Conservation (phyloP, 1,140 invertebrate species). For the Brachionus rubens region DNA sequence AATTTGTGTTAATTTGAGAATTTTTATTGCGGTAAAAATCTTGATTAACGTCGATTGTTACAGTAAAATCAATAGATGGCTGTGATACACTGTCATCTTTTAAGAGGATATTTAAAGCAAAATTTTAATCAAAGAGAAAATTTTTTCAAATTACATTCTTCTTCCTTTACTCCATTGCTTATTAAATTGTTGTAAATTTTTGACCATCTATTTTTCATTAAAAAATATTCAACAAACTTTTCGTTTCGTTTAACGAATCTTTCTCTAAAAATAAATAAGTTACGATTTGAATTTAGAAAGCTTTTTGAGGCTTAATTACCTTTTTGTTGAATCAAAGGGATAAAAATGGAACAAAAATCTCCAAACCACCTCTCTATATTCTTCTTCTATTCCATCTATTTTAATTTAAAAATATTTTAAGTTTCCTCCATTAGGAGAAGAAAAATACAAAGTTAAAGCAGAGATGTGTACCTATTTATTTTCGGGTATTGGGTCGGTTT, state of each 20-base stretch:
- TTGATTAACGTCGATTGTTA: not conserved
- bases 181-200: slow-evolving; percentile 12
- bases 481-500: no score
- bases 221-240: slow-evolving; percentile 3
- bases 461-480: no score
- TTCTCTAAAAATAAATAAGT: slow-evolving; percentile 24
- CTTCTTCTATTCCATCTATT: slow-evolving; percentile 7
- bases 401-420: no score
- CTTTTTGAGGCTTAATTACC: not conserved
- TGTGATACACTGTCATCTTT: not conserved
- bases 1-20: not conserved
- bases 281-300: not conserved
- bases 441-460: no score
- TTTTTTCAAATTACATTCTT: slow-evolving; percentile 5
- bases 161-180: not conserved
- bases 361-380: slow-evolving; percentile 1
- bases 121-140: not conserved
- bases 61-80: not conserved
- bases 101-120: not conserved
- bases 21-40: not conserved
- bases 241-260: slow-evolving; percentile 32
- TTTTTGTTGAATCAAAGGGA: slow-evolving; percentile 20
- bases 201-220: slow-evolving; percentile 25
- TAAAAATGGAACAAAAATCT: slow-evolving; percentile 44
- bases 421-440: no score